phyloP scores from a whole-genome alignment of 2,888 invertebrate species.

The Coleophora flavipennella region DNA sequence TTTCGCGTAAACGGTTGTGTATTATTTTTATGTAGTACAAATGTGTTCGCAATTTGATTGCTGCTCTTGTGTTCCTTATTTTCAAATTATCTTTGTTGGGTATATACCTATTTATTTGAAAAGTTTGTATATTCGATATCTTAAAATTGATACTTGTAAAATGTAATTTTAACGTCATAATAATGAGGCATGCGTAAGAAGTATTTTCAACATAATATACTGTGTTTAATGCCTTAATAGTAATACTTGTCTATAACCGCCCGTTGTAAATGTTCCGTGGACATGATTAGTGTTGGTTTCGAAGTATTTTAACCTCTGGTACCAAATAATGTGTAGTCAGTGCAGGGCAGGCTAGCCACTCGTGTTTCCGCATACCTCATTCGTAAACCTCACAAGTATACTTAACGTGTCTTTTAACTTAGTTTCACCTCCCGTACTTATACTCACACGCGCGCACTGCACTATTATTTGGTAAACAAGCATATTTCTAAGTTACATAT shows the following conservation, averaged over 20 bases:
- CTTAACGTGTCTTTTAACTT: conserved; percentile 31
- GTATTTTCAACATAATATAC: conserved; percentile 38
- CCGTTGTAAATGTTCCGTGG: conserved; percentile 37
- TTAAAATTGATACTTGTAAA: conserved; percentile 30
- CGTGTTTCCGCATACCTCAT: conserved; percentile 58
- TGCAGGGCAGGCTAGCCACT: neutral
- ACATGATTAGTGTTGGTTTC: conserved; percentile 20
- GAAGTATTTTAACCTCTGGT: conserved; percentile 33
- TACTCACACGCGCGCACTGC: conserved; percentile 46
- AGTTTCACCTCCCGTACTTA: conserved; percentile 54
- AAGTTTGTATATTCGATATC: conserved; percentile 48
- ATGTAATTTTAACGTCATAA: conserved; percentile 40
- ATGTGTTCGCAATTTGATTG: conserved; percentile 73
- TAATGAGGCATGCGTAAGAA: conserved; percentile 46
- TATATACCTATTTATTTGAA: conserved; percentile 67
- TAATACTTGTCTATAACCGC: conserved; percentile 45
- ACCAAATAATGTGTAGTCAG: conserved; percentile 61
- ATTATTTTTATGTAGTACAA: conserved; percentile 73
- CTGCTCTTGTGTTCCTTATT: conserved; percentile 70
- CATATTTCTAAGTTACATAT: conserved; percentile 57
- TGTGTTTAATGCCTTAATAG: conserved; percentile 59
- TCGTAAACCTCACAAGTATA: conserved; percentile 47
- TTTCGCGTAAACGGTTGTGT: conserved; percentile 73
- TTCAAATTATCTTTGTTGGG: conserved; percentile 55
- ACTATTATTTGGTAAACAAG: conserved; percentile 68